phyloP scores from a whole-genome alignment of 1,140 invertebrate species.

The Magallana gigas region DNA sequence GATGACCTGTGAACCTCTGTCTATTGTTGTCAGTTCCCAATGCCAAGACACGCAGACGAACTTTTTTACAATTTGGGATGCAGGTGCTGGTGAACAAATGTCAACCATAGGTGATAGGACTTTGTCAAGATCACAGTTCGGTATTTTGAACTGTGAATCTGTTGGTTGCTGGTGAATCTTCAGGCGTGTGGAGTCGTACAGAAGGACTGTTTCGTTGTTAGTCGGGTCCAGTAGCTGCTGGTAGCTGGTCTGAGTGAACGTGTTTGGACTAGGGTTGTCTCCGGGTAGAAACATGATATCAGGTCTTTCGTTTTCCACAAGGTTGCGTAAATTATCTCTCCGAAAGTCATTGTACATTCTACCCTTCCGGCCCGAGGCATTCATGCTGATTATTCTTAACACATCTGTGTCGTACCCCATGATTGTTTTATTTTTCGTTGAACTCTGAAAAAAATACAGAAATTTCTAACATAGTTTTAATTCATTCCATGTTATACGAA shows the following conservation, averaged over 20 bases:
- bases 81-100: conserved; percentile 31
- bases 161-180: neutral
- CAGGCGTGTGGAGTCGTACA: conserved; percentile 43
- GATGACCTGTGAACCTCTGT: neutral
- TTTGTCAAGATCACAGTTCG: neutral
- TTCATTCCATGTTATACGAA: no score
- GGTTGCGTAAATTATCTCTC: neutral
- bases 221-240: neutral
- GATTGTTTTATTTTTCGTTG: neutral
- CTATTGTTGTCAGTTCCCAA: neutral
- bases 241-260: neutral
- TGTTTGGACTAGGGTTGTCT: neutral
- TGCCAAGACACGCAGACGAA: conserved; percentile 46
- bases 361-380: conserved; percentile 44
- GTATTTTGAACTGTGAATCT: neutral
- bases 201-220: conserved; percentile 41
- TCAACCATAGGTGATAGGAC: conserved; percentile 16
- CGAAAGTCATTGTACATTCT: conserved; percentile 31
- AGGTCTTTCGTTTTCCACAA: conserved; percentile 40
- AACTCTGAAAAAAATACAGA: no score
- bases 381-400: conserved; percentile 47
- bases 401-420: conserved; percentile 53
- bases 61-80: conserved; percentile 31
- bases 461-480: no score
- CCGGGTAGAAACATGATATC: conserved; percentile 46